Conservation (phyloP, 2,888 invertebrate genomes). For the Lochmaea crataegi region DNA sequence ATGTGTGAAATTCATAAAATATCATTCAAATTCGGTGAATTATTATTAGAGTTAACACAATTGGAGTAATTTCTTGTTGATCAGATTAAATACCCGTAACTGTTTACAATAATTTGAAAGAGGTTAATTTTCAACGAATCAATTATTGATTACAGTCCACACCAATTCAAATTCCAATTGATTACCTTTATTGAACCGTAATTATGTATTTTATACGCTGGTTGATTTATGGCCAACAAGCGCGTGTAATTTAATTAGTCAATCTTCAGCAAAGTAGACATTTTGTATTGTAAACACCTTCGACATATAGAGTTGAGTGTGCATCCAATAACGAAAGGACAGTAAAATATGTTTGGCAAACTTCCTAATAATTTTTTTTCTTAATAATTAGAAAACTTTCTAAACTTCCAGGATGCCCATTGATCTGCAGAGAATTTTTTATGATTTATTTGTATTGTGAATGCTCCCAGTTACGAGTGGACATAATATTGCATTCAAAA, state of each 20-base stretch:
- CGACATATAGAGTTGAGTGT: background rate
- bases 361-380: too few relatives aligned
- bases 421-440: too few relatives aligned
- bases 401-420: too few relatives aligned
- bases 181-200: background rate
- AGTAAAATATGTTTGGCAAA: too few relatives aligned
- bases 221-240: background rate
- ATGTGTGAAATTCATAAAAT: background rate
- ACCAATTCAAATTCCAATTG: background rate
- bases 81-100: background rate
- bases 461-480: too few relatives aligned
- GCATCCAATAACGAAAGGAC: too few relatives aligned
- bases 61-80: background rate
- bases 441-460: too few relatives aligned
- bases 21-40: background rate
- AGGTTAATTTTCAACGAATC: background rate
- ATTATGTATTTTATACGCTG: background rate
- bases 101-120: slow-evolving; percentile 4
- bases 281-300: background rate
- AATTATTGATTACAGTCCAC: background rate
- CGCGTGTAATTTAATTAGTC: background rate
- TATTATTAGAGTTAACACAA: background rate
- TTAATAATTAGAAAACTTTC: too few relatives aligned
- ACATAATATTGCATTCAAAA: too few relatives aligned
- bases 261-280: background rate